Conservation (phyloP, 2,888 invertebrate genomes). For the Caenorhabditis japonica region DNA sequence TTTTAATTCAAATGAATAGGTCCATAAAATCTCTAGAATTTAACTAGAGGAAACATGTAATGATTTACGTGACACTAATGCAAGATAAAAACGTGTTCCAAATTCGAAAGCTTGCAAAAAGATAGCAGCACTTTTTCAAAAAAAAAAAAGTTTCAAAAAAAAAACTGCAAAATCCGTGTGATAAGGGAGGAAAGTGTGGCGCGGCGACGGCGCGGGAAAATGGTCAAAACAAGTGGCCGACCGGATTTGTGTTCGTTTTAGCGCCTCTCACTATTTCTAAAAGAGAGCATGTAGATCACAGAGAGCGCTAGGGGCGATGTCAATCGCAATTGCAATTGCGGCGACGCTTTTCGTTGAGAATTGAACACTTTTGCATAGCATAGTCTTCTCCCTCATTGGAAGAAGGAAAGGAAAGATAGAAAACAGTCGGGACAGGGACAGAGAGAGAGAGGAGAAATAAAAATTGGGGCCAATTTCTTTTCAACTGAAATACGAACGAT, state of each 20-base stretch:
- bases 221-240: slow-evolving; percentile 33
- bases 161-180: slow-evolving; percentile 1
- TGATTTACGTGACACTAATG: no score
- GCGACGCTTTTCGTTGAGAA: slow-evolving; percentile 46
- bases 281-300: not conserved
- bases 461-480: slow-evolving; percentile 45
- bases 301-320: slow-evolving; percentile 34
- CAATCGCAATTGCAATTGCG: slow-evolving; percentile 44
- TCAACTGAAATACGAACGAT: slow-evolving; percentile 43
- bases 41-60: no score
- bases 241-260: slow-evolving; percentile 35
- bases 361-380: slow-evolving; percentile 25
- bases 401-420: no score
- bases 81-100: no score
- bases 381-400: no score
- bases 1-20: no score
- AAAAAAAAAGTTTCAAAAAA: no score
- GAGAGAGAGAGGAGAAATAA: slow-evolving; percentile 1
- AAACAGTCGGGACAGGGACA: slow-evolving; percentile 27
- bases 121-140: no score
- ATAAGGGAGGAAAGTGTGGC: slow-evolving; percentile 21
- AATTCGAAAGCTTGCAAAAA: no score
- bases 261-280: slow-evolving; percentile 5
- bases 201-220: slow-evolving; percentile 15
- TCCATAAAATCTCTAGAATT: no score